These are phyloP conservation scores for Pelecanus crispus DNA, from an alignment of 2,113 vertebrate species.

Conservation along the genomic window DNA sequence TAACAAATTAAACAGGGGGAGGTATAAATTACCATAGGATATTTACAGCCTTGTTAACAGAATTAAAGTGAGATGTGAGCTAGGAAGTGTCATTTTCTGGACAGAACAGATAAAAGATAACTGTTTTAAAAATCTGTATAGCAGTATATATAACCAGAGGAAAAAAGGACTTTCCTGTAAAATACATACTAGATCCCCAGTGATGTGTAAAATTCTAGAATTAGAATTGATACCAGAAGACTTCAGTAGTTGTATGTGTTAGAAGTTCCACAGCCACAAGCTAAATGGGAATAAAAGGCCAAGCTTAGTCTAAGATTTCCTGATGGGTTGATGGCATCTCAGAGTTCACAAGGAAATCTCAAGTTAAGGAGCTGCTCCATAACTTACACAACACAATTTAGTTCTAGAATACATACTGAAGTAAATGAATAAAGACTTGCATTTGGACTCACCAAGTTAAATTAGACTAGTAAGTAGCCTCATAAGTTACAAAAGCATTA, in stretches of 20 bases:
- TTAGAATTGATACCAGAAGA: not conserved
- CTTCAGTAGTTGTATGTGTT: not conserved
- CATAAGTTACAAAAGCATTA: not conserved
- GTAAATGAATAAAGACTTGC: not conserved
- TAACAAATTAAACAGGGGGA: not conserved
- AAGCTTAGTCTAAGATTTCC: not conserved
- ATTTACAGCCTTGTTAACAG: not conserved
- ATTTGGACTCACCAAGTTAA: not conserved
- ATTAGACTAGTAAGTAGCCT: not conserved
- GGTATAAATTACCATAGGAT: not conserved
- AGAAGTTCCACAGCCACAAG: not conserved
- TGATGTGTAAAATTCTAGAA: not conserved
- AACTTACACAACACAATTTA: not conserved
- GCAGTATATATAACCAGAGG: not conserved
- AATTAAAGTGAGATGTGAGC: not conserved
- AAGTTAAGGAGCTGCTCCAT: not conserved
- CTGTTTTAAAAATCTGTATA: not conserved
- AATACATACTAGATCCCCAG: not conserved
- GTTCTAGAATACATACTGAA: not conserved
- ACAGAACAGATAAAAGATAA: not conserved
- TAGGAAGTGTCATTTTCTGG: not conserved
- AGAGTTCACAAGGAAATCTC: not conserved
- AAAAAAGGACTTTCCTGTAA: not conserved
- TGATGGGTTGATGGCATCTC: not conserved
- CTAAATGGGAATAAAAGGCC: not conserved